phyloP scores from a whole-genome alignment of 2,888 invertebrate species.

The Timandra comae region DNA sequence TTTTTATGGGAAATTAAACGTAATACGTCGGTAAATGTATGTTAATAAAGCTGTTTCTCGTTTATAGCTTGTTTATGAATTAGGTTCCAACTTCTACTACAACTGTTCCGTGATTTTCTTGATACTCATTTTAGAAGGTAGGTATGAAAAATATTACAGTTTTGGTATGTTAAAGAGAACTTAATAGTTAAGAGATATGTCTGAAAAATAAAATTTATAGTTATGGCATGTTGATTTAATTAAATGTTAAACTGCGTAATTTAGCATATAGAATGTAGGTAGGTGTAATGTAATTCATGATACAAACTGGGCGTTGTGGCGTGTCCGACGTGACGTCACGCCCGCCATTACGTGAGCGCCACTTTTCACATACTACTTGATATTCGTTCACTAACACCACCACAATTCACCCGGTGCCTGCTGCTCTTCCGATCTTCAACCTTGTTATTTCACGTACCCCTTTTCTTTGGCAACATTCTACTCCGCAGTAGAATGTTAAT shows the following conservation, averaged over 20 bases:
- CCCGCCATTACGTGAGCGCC: conserved; percentile 44
- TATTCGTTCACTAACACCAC: conserved; percentile 50
- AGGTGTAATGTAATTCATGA: conserved; percentile 40
- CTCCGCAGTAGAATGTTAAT: conserved; percentile 34
- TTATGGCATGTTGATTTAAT: conserved; percentile 16
- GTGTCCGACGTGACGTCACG: conserved; percentile 55
- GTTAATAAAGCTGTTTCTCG: no score
- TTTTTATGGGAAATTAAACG: no score
- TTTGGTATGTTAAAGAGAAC: no score
- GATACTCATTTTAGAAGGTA: no score
- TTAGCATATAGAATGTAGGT: conserved; percentile 29
- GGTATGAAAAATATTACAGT: no score
- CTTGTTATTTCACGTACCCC: conserved; percentile 54
- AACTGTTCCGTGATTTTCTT: no score
- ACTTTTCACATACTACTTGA: conserved; percentile 42
- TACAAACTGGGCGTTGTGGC: conserved; percentile 35
- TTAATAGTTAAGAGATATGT: no score
- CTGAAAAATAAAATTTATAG: no score
- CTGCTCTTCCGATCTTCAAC: conserved; percentile 53
- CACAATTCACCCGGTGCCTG: conserved; percentile 63
- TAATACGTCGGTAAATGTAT: no score
- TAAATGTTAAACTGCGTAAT: conserved; percentile 21
- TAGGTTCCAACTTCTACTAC: no score
- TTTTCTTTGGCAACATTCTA: conserved; percentile 36
- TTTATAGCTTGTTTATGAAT: no score